These are phyloP conservation scores for Proterorhinus semilunaris DNA, from an alignment of 2,113 vertebrate species.

Conservation along the genomic window DNA sequence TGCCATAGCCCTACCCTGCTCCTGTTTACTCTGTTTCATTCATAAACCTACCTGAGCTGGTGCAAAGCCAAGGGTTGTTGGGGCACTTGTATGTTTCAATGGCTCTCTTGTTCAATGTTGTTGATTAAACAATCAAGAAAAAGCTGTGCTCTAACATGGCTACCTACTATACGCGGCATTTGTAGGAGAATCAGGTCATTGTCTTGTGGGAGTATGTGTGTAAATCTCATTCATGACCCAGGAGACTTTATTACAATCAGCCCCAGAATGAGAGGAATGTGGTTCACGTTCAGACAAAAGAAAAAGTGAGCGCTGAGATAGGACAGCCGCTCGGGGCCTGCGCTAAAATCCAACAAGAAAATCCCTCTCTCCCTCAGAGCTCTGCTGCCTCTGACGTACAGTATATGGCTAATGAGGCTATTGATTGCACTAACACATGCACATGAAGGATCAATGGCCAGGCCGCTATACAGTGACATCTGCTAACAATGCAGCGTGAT, in stretches of 20 bases:
- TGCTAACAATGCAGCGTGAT: slow-evolving; percentile 73
- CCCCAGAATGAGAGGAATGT: slow-evolving; percentile 21
- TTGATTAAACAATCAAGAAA: too few species aligned
- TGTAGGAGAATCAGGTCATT: neutral
- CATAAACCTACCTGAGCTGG: too few species aligned
- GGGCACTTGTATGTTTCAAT: too few species aligned
- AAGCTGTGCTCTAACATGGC: too few species aligned
- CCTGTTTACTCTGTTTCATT: slow-evolving; percentile 2
- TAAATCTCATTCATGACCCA: slow-evolving; percentile 8
- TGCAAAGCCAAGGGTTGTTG: too few species aligned
- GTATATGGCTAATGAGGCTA: slow-evolving; percentile 58
- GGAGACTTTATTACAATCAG: slow-evolving; percentile 57
- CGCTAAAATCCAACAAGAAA: slow-evolving; percentile 57
- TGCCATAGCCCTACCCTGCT: too few species aligned
- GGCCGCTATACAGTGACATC: slow-evolving; percentile 61
- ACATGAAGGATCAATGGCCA: slow-evolving; percentile 67
- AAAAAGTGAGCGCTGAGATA: slow-evolving; percentile 33
- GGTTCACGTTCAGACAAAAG: slow-evolving; percentile 28
- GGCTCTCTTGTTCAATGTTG: too few species aligned
- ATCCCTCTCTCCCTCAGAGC: slow-evolving; percentile 31
- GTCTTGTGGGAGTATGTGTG: neutral
- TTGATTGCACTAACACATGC: slow-evolving; percentile 67
- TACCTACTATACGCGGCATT: neutral
- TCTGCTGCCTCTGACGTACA: slow-evolving; percentile 44
- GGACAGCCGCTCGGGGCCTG: slow-evolving; percentile 40